These are phyloP conservation scores for Ctenochaetus hawaiiensis DNA, from an alignment of 2,797 vertebrate species.

Conservation along the genomic window DNA sequence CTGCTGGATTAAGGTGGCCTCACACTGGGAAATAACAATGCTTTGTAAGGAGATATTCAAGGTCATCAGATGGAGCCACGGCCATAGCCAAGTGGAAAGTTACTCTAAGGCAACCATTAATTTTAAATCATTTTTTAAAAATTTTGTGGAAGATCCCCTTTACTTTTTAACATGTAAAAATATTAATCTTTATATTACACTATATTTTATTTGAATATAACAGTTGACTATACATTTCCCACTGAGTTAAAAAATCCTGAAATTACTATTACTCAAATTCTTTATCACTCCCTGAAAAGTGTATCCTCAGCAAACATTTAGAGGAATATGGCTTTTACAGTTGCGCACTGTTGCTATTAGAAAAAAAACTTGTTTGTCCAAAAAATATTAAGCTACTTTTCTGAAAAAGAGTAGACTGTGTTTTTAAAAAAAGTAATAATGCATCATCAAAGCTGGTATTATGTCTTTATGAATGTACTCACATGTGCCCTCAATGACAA, in stretches of 20 bases:
- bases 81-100: background rate
- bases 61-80: conserved; percentile 9
- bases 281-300: background rate
- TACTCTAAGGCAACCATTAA: background rate
- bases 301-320: background rate
- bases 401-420: too few relatives aligned
- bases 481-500: too few relatives aligned
- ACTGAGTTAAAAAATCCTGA: too few relatives aligned
- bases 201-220: background rate
- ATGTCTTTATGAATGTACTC: too few relatives aligned
- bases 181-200: background rate
- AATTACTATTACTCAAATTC: too few relatives aligned
- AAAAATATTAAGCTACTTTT: too few relatives aligned
- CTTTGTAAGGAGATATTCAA: background rate
- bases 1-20: conserved; percentile 33
- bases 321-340: too few relatives aligned
- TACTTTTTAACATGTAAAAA: background rate
- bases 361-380: too few relatives aligned
- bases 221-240: too few relatives aligned
- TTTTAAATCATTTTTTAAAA: background rate
- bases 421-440: too few relatives aligned
- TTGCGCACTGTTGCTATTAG: too few relatives aligned
- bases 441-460: too few relatives aligned
- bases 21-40: conserved; percentile 32
- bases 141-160: background rate